Percentiles rank a stretch among this genome's conserved stretches.
Evolutionary conservation across 2,113 vertebrate genomes (phyloP).

Genomic region (Aegypius monachus): DNA sequence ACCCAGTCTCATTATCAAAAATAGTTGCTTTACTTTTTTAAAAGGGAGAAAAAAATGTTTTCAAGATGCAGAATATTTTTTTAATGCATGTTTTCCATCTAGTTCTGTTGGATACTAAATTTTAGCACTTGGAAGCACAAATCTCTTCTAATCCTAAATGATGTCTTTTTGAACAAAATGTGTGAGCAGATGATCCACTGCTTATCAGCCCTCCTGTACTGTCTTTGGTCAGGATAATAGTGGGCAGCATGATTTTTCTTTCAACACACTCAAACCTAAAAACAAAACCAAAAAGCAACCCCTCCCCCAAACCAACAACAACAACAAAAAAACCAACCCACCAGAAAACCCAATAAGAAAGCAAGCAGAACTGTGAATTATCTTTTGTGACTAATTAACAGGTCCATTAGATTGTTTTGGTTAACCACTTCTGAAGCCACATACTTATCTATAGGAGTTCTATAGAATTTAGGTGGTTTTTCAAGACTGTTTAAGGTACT

Average conservation of each 20-base stretch:
- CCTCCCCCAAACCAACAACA: no score
- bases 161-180: not conserved
- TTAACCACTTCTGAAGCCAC: not conserved
- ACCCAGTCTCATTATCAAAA: not conserved
- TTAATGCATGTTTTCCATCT: not conserved
- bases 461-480: not conserved
- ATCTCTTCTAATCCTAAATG: not conserved
- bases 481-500: not conserved
- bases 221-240: not conserved
- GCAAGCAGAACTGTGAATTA: not conserved
- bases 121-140: not conserved
- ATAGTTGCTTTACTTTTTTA: not conserved
- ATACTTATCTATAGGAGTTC: not conserved
- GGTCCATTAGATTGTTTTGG: not conserved
- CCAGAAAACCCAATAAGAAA: not conserved
- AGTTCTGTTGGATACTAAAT: not conserved
- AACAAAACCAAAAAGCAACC: not conserved
- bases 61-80: not conserved
- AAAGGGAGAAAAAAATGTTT: not conserved
- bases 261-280: not conserved
- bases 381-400: not conserved
- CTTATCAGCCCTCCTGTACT: not conserved
- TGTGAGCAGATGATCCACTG: not conserved
- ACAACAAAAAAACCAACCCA: not conserved
- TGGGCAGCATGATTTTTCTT: not conserved